A percentile compares a stretch with the other conserved stretches of the same genome.
Evolutionary conservation across 1,140 invertebrate genomes (phyloP).

Genomic region (Eulimnadia texana): DNA sequence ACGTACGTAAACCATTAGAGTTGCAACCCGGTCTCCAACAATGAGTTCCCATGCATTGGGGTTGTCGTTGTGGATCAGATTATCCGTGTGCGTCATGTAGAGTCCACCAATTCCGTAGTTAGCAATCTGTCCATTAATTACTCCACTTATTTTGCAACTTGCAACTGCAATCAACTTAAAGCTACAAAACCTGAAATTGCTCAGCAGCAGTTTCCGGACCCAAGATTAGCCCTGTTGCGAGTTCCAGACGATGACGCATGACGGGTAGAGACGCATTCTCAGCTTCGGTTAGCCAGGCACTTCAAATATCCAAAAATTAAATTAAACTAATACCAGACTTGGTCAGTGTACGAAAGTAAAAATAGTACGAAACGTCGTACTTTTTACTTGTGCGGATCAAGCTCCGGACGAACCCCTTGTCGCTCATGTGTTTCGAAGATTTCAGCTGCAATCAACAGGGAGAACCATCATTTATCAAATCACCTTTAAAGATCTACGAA

Average conservation of each 20-base stretch:
- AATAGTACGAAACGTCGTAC: no score
- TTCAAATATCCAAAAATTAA: not conserved
- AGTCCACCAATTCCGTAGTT: slow-evolving; percentile 51
- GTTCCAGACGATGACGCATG: slow-evolving; percentile 23
- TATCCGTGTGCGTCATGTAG: slow-evolving; percentile 49
- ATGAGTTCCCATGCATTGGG: slow-evolving; percentile 24
- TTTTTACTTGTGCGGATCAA: slow-evolving; percentile 26
- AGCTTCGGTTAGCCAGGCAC: slow-evolving; percentile 24
- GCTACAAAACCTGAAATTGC: slow-evolving; percentile 7
- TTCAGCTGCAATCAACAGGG: slow-evolving; percentile 8
- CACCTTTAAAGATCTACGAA: not conserved
- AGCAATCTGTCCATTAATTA: slow-evolving; percentile 26
- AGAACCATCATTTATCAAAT: no score
- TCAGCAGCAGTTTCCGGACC: slow-evolving; percentile 12
- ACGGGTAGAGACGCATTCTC: slow-evolving; percentile 19
- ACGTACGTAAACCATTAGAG: slow-evolving; percentile 38
- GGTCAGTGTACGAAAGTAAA: slow-evolving; percentile 1
- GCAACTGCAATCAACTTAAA: not conserved
- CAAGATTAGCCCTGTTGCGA: slow-evolving; percentile 21
- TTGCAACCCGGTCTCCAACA: slow-evolving; percentile 40
- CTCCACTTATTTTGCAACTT: not conserved
- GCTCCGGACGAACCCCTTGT: slow-evolving; percentile 22
- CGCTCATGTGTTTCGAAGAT: slow-evolving; percentile 16
- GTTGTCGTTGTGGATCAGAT: slow-evolving; percentile 27
- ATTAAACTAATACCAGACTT: not conserved